A percentile compares a stretch with the other conserved stretches of the same genome.
Conservation (phyloP, 2,888 invertebrate species). For the Caenorhabditis doughertyi region DNA sequence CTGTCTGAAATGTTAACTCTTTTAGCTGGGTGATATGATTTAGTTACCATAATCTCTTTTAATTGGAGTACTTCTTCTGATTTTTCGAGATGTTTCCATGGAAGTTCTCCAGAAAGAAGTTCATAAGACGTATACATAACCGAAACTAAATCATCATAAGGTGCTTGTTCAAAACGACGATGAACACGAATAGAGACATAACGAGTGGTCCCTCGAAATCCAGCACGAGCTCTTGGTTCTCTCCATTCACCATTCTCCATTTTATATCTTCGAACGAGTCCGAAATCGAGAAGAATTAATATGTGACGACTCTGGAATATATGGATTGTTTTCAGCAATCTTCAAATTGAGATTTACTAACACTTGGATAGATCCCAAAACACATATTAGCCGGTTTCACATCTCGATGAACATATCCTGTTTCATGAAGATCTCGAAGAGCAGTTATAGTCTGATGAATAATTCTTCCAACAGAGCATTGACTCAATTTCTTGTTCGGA, state of each 20-base stretch:
- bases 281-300: slow-evolving; percentile 73
- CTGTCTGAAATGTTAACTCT: slow-evolving; percentile 2
- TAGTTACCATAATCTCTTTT: slow-evolving; percentile 67
- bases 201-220: slow-evolving; percentile 76
- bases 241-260: slow-evolving; percentile 66
- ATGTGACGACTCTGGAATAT: slow-evolving; percentile 66
- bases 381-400: slow-evolving; percentile 78
- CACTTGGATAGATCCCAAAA: slow-evolving; percentile 70
- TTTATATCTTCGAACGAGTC: slow-evolving; percentile 72
- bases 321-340: background rate
- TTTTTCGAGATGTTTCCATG: slow-evolving; percentile 64
- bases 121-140: slow-evolving; percentile 67
- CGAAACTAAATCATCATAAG: slow-evolving; percentile 70
- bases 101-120: slow-evolving; percentile 55
- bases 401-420: slow-evolving; percentile 75
- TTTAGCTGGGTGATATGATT: background rate
- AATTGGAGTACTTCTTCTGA: slow-evolving; percentile 66
- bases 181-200: slow-evolving; percentile 76
- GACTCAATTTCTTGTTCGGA: slow-evolving; percentile 70
- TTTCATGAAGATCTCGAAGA: slow-evolving; percentile 75
- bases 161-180: slow-evolving; percentile 61
- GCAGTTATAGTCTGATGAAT: slow-evolving; percentile 72
- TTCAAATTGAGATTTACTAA: slow-evolving; percentile 34
- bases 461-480: slow-evolving; percentile 39
- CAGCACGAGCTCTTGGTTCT: slow-evolving; percentile 61